Percentiles rank a stretch among this genome's conserved stretches.
Evolutionary conservation across 2,113 vertebrate species (phyloP).

Genomic region (Odocoileus virginianus): DNA sequence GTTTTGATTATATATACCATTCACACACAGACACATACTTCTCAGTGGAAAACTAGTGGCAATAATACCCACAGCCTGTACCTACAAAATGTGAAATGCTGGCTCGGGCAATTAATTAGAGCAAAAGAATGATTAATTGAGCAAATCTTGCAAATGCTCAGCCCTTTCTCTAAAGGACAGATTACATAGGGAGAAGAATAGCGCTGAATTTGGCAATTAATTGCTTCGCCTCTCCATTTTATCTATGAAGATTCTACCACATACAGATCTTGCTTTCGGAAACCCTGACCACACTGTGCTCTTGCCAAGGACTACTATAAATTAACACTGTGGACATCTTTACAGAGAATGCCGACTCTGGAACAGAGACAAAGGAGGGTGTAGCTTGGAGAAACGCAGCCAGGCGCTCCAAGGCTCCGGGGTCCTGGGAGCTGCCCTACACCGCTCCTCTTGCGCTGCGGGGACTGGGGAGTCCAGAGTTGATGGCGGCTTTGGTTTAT

Average conservation of each 20-base stretch:
- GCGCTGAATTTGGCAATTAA: not conserved
- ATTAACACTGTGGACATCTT: not conserved
- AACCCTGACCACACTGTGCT: not conserved
- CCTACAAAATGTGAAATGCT: not conserved
- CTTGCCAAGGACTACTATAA: not conserved
- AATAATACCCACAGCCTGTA: not conserved
- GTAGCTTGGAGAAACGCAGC: slow-evolving; percentile 32
- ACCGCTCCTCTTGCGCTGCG: not conserved
- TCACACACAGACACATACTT: not conserved
- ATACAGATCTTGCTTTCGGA: not conserved
- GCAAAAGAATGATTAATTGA: slow-evolving; percentile 21
- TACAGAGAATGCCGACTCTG: slow-evolving; percentile 34
- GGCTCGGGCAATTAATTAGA: not conserved
- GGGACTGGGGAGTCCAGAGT: not conserved
- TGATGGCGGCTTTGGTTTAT: not conserved
- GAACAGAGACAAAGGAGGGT: slow-evolving; percentile 70
- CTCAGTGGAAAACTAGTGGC: not conserved
- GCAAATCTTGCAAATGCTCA: not conserved
- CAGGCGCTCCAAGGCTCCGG: not conserved
- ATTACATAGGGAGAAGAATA: not conserved
- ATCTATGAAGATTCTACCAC: not conserved
- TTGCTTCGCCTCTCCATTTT: not conserved
- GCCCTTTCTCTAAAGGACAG: not conserved
- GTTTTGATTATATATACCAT: not conserved
- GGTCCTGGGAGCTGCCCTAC: not conserved